Conservation (phyloP, 37 sponge, comb jelly and placozoan genomes). For the Petrosia ficiformis region DNA sequence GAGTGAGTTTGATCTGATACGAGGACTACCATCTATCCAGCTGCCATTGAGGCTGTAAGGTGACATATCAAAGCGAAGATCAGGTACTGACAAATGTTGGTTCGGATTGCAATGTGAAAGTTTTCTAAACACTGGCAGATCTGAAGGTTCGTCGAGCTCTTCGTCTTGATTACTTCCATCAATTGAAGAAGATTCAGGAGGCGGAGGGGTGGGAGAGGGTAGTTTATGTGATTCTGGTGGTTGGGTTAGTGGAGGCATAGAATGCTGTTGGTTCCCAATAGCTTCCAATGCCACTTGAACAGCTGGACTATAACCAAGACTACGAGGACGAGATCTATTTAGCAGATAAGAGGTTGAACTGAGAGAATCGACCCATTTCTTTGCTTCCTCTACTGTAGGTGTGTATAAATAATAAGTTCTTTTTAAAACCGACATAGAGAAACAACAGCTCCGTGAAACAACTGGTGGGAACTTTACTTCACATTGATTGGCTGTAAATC, state of each 20-base stretch:
- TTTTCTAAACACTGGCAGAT: too few relatives aligned
- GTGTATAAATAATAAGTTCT: slow-evolving; percentile 59
- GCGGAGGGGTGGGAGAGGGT: background rate
- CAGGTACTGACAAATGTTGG: too few relatives aligned
- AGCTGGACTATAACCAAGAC: background rate
- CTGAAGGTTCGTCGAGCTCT: too few relatives aligned
- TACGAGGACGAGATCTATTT: slow-evolving; percentile 12
- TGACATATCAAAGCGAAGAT: too few relatives aligned
- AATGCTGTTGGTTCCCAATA: background rate
- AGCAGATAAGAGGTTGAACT: slow-evolving; percentile 19
- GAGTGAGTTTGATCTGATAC: too few relatives aligned
- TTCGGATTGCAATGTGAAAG: too few relatives aligned
- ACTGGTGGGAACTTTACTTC: slow-evolving; percentile 33
- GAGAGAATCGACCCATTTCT: slow-evolving; percentile 37
- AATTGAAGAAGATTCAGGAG: background rate
- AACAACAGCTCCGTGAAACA: slow-evolving; percentile 39
- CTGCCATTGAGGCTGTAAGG: too few relatives aligned
- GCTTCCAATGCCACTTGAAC: background rate
- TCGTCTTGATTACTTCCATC: too few relatives aligned
- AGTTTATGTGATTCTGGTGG: background rate
- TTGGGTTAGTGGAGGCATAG: background rate
- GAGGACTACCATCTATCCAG: background rate
- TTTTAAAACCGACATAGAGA: slow-evolving; percentile 54
- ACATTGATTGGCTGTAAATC: slow-evolving; percentile 33
- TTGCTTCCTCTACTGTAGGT: slow-evolving; percentile 47